A percentile compares a stretch with the other conserved stretches of the same genome.
These are phyloP conservation scores for Chauna torquata DNA, from an alignment of 2,113 vertebrate species.

Conservation along the genomic window DNA sequence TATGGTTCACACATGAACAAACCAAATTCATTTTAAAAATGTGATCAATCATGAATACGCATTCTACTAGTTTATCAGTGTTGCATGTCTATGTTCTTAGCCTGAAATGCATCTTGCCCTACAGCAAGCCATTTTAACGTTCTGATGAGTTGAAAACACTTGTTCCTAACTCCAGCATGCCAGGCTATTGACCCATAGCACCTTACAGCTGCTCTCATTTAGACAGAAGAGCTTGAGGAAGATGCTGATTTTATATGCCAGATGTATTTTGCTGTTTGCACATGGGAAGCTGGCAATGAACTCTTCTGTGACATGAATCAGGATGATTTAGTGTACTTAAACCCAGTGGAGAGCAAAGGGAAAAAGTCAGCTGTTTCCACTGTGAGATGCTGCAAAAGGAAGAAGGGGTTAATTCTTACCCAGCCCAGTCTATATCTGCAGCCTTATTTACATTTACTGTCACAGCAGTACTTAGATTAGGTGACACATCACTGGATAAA, in stretches of 20 bases:
- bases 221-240: slow-evolving; percentile 23
- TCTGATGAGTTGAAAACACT: not conserved
- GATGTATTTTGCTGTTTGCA: not conserved
- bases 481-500: not conserved
- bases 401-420: not conserved
- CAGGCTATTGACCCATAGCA: slow-evolving; percentile 23
- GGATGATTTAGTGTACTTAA: not conserved
- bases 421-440: not conserved
- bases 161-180: not conserved
- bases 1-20: not conserved
- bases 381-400: not conserved
- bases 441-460: slow-evolving; percentile 7
- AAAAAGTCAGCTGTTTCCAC: not conserved
- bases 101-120: not conserved
- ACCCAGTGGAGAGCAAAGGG: not conserved
- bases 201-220: not conserved
- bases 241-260: slow-evolving; percentile 1
- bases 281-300: not conserved
- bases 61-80: not conserved
- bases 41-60: not conserved
- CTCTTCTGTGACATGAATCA: not conserved
- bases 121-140: not conserved
- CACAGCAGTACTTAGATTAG: not conserved
- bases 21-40: not conserved
- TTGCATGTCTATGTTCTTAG: not conserved